A percentile compares a stretch with the other conserved stretches of the same genome.
These are phyloP conservation scores for Acutogordius australiensis DNA, from an alignment of 2,888 invertebrate species.

Conservation along the genomic window DNA sequence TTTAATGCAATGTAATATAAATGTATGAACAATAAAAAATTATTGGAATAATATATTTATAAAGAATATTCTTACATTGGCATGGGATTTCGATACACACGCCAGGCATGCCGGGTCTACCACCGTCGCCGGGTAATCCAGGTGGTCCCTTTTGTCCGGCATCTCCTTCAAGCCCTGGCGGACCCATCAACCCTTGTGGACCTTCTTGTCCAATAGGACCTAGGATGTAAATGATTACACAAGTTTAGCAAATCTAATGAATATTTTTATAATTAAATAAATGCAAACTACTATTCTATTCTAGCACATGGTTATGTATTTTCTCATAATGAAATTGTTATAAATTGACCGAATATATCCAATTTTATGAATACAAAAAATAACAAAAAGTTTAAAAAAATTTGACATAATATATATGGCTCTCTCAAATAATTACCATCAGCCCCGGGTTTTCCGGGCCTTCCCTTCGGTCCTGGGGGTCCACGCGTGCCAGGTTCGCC, in stretches of 20 bases:
- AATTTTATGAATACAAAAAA: too few relatives aligned
- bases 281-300: too few relatives aligned
- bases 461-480: neutral
- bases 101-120: neutral
- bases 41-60: neutral
- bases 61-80: neutral
- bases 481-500: neutral
- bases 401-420: too few relatives aligned
- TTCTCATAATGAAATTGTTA: too few relatives aligned
- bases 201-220: conserved; percentile 7
- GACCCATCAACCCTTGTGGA: neutral
- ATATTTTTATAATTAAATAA: too few relatives aligned
- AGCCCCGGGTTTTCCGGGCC: neutral
- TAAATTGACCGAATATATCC: too few relatives aligned
- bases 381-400: too few relatives aligned
- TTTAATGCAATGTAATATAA: neutral
- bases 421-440: neutral
- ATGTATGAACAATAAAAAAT: neutral
- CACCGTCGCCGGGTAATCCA: neutral
- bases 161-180: conserved; percentile 2
- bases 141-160: neutral
- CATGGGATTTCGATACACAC: neutral
- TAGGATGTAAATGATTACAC: neutral
- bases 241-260: too few relatives aligned
- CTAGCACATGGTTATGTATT: too few relatives aligned